Conservation (phyloP, 2,113 vertebrate genomes). For the Ptychochromis oligacanthus region DNA sequence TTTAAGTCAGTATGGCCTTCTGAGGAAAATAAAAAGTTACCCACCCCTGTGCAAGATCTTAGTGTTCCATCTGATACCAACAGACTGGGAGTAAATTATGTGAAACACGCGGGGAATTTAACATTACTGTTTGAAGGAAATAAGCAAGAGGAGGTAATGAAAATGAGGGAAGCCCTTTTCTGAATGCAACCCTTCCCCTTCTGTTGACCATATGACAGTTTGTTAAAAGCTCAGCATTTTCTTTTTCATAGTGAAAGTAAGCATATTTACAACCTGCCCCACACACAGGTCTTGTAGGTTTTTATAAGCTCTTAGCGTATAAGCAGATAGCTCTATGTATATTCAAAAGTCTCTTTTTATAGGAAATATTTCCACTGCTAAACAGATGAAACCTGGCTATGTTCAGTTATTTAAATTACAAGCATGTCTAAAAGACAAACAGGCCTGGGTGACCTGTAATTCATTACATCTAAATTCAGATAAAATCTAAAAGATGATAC, state of each 20-base stretch:
- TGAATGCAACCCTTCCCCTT: not conserved
- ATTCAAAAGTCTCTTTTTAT: no score
- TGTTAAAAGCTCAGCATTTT: not conserved
- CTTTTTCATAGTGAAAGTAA: constrained; percentile 52
- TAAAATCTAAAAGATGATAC: not conserved
- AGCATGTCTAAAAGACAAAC: not conserved
- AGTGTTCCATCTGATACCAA: no score
- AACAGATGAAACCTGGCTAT: not conserved
- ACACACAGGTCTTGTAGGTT: not conserved
- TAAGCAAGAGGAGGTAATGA: constrained; percentile 9
- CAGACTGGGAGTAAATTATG: constrained; percentile 3
- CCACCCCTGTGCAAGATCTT: no score
- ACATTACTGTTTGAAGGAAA: constrained; percentile 3
- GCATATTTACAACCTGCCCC: not conserved
- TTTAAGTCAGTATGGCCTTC: no score
- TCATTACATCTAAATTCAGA: not conserved
- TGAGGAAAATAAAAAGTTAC: no score
- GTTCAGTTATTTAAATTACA: not conserved
- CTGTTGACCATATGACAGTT: not conserved
- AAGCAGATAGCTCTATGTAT: not conserved
- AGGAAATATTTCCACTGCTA: no score
- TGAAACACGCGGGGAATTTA: constrained; percentile 36
- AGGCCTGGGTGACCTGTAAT: not conserved
- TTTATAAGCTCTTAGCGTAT: not conserved
- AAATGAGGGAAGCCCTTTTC: constrained; percentile 68